Evolutionary conservation across 2,797 vertebrate species (phyloP), one percentile per base, ranked within the genome.

Genomic region (Halcyon smyrnensis): DNA sequence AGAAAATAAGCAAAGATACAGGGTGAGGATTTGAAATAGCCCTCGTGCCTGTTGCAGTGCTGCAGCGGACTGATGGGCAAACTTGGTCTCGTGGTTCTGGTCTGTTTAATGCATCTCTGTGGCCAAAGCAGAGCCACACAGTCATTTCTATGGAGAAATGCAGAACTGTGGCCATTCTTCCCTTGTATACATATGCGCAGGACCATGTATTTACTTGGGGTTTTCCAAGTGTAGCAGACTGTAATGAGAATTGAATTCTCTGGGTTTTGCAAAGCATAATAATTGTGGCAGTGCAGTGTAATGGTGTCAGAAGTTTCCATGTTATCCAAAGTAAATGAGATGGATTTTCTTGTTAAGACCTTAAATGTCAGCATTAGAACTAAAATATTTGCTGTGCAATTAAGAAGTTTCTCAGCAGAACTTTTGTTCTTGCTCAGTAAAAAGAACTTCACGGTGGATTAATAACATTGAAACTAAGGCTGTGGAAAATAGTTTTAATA

Each of bases 331-430:
- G 71, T 53, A 80, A 93, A 68, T 18, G 64, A 87, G 90, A 87
- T 3, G 27, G 93, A 87, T 96, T 97, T 96, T 90, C 88, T 46
- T 67, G 17, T 80, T 96, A 90, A 92, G 86, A 69, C 37, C 50
- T 43, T 90, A 60, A 77, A 79, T 16, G 18, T 69, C 71, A 87
- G 78, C 57, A 34, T 94, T 93, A 83, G 71, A 95, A 60, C 34
- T 56, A 50, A 51, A 51, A 53, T 75, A 57, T 92, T 94, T 87
- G 32, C 78, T 70, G n/a, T 79, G 69, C 1, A 28, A 88, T 95
- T 96, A 95, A 45, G 51, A 94, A 93, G 76, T 95, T 96, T 83
- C 88, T 95, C 68, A 94, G 92, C 32, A 82, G n/a, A 95, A 96
- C 75, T 96, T 96, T 65, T 89, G 81, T 96, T 96, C 76, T 91